Evolutionary conservation across 2,888 invertebrate genomes (phyloP), one percentile per base, ranked within the genome.

Genomic region (Muschampia plurimacula): DNA sequence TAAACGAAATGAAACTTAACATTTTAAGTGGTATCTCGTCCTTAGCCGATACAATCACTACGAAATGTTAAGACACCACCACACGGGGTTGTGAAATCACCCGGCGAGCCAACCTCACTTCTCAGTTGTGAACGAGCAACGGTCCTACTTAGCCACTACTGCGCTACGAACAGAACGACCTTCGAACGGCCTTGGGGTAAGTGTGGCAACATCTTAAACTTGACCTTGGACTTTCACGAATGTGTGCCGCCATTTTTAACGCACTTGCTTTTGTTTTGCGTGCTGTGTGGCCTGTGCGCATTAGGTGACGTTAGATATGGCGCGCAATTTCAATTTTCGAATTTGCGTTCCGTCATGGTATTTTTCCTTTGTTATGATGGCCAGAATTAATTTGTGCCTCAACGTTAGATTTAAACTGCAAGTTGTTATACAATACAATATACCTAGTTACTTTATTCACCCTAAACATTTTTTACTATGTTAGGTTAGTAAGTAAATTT

Each of bases 111-210:
- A 81, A 76, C 75, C 77, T 60, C 77, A 75, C 80, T 84, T 84
- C 88, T 92, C 93, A 93, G 93, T 93, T 84, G 88, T 86, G 83
- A 81, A 80, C 88, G 83, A 87, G 83, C 90, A 82, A 79, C 84
- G 86, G 87, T 82, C 83, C 83, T 82, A 86, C 83, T 86, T 85
- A 88, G 89, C 87, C 88, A 85, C 86, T 87, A 84, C 86, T 78
- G 85, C 83, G 85, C 84, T 73, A 76, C 78, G 32, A 32, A 32
- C 32, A 32, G 32, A 32, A 32, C 32, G 83, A 87, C 90, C 89
- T 88, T 89, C 82, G 76, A 66, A 72, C 81, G 89, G 82, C 91
- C 90, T 90, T 90, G 87, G 79, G 90, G 91, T 91, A 78, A 91
- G 91, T 91, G 82, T 79, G 77, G 78, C 83, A 84, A 83, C 83